phyloP scores from a whole-genome alignment of 2,113 vertebrate species.

The Trichechus manatus region DNA sequence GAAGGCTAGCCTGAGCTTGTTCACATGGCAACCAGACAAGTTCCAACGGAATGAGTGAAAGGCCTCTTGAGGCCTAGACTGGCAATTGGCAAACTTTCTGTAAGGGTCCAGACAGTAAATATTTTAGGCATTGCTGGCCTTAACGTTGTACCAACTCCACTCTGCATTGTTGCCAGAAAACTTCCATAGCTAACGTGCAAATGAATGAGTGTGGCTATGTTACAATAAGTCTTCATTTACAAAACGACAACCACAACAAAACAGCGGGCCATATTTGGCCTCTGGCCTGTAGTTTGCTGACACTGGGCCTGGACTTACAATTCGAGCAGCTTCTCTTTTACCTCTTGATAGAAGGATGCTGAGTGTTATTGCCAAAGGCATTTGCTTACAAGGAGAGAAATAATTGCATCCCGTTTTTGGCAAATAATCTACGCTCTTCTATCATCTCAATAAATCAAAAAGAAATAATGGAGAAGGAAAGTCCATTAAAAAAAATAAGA shows the following conservation, averaged over 20 bases:
- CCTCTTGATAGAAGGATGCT: background rate
- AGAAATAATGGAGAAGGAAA: background rate
- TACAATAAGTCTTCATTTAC: slow-evolving; percentile 44
- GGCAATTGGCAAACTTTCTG: background rate
- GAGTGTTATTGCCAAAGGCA: background rate
- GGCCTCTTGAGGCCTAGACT: background rate
- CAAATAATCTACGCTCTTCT: background rate
- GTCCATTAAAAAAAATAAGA: background rate
- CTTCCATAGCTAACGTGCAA: background rate
- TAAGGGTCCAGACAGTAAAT: background rate
- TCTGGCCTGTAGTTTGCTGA: background rate
- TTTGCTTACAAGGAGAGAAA: background rate
- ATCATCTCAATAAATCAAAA: slow-evolving; percentile 50
- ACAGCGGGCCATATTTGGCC: background rate
- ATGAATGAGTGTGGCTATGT: background rate
- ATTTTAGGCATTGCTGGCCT: background rate
- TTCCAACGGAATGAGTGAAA: background rate
- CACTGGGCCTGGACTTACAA: background rate
- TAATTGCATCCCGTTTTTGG: background rate
- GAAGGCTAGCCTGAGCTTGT: background rate
- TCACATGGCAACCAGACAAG: background rate
- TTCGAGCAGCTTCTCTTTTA: background rate
- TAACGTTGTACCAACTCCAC: background rate
- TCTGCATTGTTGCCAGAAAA: background rate
- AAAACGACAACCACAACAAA: background rate